Base-by-base conservation (phyloP, 2,797 vertebrate genomes). In the Paratrypauchen microcephalus region DNA sequence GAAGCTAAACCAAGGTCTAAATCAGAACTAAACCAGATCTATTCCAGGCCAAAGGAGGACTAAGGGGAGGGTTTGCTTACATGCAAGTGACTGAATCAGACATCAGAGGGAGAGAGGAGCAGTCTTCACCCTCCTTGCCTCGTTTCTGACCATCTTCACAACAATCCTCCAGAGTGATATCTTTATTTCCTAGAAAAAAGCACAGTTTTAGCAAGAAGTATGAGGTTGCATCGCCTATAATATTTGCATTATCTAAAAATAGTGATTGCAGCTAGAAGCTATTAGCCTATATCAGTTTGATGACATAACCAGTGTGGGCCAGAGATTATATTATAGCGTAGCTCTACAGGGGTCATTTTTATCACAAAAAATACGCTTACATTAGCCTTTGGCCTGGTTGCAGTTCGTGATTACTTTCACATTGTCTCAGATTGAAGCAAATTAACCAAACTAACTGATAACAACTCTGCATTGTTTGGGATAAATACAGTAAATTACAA, bases 31-130 rank as follows among this genome's bases (percentile, higher is more conserved):
- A 52, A 52, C 19, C 19, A 52, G 50, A 12, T n/a, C 48, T 50
- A 50, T 41, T 13, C 39, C 39, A 41, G 18, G 19, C 11, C n/a
- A 23, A 54, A 54, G 9, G n/a, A 54, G 21, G 52, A 54, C 52
- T 23, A 23, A 57, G 7, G 0, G 23, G 12, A 26, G 23, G 3
- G 55, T 26, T 60, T n/a, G 1, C 84, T 63, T 88, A 99, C 97
- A 95, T 97, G 96, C 97, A 99, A 64, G 94, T 95, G 70, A 76
- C 88, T 32, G 94, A 95, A 36, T 86, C 92, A 0, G 95, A 93
- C 74, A 94, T 77, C 12, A 94, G 91, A 0, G 92, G 95, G 61
- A 96, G 85, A 2, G 91, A 87, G 1, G 90, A 50, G 74, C 97
- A 99, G 74, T 94, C 93, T 74, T 88, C 86, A 58, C 92, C 92